A percentile compares a stretch with the other conserved stretches of the same genome.
Conservation (phyloP, 30 jellyfish, hydroid and myxozoan genomes). For the Clytia hemisphaerica region DNA sequence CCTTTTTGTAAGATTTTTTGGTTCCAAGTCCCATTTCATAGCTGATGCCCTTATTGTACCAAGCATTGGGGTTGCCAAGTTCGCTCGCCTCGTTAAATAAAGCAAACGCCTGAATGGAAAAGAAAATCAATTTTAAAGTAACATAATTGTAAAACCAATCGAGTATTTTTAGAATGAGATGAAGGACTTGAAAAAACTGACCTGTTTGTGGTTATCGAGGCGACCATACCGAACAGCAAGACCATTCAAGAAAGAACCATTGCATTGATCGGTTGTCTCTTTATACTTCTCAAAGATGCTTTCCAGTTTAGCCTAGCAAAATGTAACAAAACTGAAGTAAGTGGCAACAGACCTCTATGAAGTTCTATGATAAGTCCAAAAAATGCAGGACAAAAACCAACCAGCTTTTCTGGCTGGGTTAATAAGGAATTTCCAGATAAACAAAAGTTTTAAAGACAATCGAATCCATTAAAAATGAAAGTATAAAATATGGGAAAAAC, state of each 20-base stretch:
- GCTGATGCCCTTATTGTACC: slow-evolving; percentile 12
- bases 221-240: background rate
- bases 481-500: background rate
- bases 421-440: too few relatives aligned
- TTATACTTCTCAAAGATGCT: background rate
- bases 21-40: slow-evolving; percentile 24
- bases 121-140: background rate
- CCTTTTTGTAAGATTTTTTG: slow-evolving; percentile 3
- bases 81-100: slow-evolving; percentile 13
- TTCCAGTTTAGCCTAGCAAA: too few relatives aligned
- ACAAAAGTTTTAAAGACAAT: too few relatives aligned
- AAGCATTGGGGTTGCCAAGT: background rate
- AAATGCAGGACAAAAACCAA: too few relatives aligned
- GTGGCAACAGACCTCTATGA: too few relatives aligned
- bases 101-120: slow-evolving; percentile 5
- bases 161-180: background rate
- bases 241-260: background rate
- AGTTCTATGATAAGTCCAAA: too few relatives aligned
- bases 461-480: too few relatives aligned
- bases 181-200: background rate
- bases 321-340: too few relatives aligned
- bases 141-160: background rate
- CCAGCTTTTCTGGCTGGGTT: too few relatives aligned
- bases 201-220: slow-evolving; percentile 7
- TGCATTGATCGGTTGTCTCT: slow-evolving; percentile 11